phyloP scores from a whole-genome alignment of 2,888 invertebrate genomes.

The Agonopterix arenella region DNA sequence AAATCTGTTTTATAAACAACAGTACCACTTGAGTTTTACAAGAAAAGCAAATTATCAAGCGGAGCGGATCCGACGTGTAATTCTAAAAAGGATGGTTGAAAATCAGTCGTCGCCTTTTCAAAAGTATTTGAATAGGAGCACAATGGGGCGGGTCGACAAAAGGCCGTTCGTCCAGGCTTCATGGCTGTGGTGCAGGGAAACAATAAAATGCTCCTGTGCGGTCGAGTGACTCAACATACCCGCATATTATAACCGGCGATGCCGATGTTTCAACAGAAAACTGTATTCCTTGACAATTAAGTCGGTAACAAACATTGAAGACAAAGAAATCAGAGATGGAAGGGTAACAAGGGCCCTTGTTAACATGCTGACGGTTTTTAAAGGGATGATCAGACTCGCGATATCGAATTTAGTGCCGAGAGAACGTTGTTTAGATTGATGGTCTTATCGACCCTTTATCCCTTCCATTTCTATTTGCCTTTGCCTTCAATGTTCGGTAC shows the following conservation, averaged over 20 bases:
- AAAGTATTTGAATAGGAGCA: slow-evolving; percentile 57
- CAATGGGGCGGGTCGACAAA: slow-evolving; percentile 60
- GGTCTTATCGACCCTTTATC: too few species aligned
- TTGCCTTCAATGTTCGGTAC: too few species aligned
- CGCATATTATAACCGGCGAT: slow-evolving; percentile 32
- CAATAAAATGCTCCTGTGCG: slow-evolving; percentile 59
- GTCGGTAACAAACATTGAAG: too few species aligned
- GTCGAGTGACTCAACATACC: slow-evolving; percentile 58
- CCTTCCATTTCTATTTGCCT: too few species aligned
- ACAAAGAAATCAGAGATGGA: too few species aligned
- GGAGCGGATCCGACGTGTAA: slow-evolving; percentile 33
- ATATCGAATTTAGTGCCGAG: too few species aligned
- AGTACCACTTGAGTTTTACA: slow-evolving; percentile 3
- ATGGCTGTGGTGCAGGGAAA: slow-evolving; percentile 47
- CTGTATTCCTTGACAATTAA: neutral
- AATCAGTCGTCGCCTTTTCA: slow-evolving; percentile 38
- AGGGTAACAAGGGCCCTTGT: too few species aligned
- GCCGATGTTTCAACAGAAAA: slow-evolving; percentile 17
- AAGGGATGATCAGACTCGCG: too few species aligned
- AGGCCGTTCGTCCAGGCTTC: slow-evolving; percentile 44
- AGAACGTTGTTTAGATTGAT: too few species aligned
- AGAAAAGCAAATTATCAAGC: slow-evolving; percentile 1
- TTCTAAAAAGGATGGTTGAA: slow-evolving; percentile 27
- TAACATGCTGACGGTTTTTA: too few species aligned
- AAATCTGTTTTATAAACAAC: slow-evolving; percentile 16